A percentile compares a stretch with the other conserved stretches of the same genome.
Conservation (phyloP, 2,888 invertebrate species). For the Sceliomorpha sp. region DNA sequence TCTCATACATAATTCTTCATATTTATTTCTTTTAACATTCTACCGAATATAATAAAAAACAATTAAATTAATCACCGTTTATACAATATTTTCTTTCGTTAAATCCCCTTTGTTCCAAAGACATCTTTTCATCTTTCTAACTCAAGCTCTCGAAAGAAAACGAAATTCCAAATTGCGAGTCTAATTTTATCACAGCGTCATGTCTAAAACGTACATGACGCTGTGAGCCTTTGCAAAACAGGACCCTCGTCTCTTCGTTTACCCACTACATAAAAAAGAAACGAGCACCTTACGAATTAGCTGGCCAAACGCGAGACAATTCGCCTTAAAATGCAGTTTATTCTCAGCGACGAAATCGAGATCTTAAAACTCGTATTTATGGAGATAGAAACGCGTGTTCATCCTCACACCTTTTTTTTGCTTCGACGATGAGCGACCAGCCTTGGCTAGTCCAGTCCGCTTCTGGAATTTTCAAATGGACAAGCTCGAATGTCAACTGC, state of each 20-base stretch:
- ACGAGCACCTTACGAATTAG: conserved; percentile 18
- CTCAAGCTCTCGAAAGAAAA: no score
- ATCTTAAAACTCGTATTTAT: conserved; percentile 2
- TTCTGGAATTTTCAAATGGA: conserved; percentile 34
- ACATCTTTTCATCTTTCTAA: no score
- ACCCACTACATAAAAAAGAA: conserved; percentile 10
- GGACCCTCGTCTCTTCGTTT: conserved; percentile 66
- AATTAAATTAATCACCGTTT: no score
- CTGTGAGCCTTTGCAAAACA: conserved; percentile 77
- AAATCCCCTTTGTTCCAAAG: no score
- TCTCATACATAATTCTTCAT: no score
- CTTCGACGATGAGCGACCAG: neutral
- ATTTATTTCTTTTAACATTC: no score
- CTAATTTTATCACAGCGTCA: conserved; percentile 75
- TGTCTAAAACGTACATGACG: conserved; percentile 76
- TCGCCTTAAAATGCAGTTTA: conserved; percentile 12
- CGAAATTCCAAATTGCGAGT: no score
- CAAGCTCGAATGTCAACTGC: conserved; percentile 35
- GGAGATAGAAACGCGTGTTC: neutral
- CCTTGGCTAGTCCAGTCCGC: conserved; percentile 15
- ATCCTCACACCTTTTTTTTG: conserved; percentile 9
- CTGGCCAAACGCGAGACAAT: conserved; percentile 2
- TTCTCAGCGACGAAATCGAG: no score
- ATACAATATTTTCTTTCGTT: no score
- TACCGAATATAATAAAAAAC: no score